Conservation (phyloP, 2,888 invertebrate genomes). For the Nebria salina region DNA sequence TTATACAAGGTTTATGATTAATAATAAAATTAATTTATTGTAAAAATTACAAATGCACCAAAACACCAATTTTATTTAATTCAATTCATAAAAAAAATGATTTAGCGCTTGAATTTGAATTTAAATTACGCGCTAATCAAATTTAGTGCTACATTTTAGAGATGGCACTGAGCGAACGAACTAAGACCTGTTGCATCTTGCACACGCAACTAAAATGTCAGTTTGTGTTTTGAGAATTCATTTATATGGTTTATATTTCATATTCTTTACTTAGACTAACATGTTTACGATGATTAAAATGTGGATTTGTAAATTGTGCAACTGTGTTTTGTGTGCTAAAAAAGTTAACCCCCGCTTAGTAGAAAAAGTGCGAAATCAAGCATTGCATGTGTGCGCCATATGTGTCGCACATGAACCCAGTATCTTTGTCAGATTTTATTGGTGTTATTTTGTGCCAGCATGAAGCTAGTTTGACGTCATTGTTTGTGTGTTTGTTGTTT, state of each 20-base stretch:
- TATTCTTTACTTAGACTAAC: not conserved
- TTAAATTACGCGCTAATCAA: not conserved
- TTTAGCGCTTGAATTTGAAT: not conserved
- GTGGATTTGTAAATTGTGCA: no score
- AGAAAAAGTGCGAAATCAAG: not conserved
- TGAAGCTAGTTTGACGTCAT: not conserved
- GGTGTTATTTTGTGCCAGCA: constrained; percentile 1
- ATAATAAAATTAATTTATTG: no score
- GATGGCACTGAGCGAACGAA: not conserved
- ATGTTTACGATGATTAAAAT: not conserved
- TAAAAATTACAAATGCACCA: no score
- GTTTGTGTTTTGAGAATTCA: no score
- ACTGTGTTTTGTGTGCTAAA: not conserved
- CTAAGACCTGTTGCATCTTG: not conserved
- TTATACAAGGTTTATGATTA: not conserved
- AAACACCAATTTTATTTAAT: no score
- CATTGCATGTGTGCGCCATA: not conserved
- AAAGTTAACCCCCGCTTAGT: not conserved
- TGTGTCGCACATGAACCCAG: constrained; percentile 2
- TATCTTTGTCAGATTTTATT: constrained; percentile 13
- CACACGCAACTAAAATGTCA: not conserved
- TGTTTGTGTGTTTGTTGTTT: not conserved
- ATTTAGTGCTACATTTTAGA: not conserved
- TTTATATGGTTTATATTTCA: not conserved
- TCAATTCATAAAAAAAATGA: not conserved